These are phyloP conservation scores for Cephalophus harveyi DNA, from an alignment of 2,113 vertebrate species.

Conservation along the genomic window DNA sequence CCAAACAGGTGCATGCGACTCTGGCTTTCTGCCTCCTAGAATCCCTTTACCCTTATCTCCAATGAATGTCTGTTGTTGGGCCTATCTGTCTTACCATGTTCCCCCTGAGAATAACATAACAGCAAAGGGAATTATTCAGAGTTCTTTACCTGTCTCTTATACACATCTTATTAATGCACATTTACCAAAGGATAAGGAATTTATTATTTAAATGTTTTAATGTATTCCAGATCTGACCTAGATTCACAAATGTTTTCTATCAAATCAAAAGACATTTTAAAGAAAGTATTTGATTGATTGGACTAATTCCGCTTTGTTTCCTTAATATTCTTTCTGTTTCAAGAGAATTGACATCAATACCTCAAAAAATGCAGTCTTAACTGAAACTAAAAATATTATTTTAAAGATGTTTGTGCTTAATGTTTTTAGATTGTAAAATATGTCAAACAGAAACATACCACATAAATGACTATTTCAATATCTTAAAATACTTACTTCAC, in stretches of 20 bases:
- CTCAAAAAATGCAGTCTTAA: neutral
- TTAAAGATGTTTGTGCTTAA: neutral
- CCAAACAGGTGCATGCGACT: fast-evolving
- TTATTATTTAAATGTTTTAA: too few species aligned
- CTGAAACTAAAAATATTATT: neutral
- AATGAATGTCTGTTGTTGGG: neutral
- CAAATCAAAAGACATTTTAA: too few species aligned
- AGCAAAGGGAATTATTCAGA: neutral
- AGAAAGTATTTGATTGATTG: neutral
- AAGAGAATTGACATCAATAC: neutral
- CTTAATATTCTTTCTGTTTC: neutral
- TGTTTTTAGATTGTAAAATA: neutral
- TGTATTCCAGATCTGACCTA: too few species aligned
- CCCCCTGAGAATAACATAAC: neutral
- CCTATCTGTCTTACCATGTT: neutral
- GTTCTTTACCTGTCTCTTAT: too few species aligned
- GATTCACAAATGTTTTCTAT: too few species aligned
- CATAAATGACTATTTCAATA: neutral
- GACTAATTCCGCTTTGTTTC: neutral
- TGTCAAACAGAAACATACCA: neutral
- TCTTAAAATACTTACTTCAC: neutral
- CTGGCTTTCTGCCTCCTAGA: neutral
- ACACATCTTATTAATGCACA: too few species aligned
- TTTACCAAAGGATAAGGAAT: too few species aligned
- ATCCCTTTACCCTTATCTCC: neutral